phyloP scores from a whole-genome alignment of 2,113 vertebrate genomes.

The Clarias gariepinus region DNA sequence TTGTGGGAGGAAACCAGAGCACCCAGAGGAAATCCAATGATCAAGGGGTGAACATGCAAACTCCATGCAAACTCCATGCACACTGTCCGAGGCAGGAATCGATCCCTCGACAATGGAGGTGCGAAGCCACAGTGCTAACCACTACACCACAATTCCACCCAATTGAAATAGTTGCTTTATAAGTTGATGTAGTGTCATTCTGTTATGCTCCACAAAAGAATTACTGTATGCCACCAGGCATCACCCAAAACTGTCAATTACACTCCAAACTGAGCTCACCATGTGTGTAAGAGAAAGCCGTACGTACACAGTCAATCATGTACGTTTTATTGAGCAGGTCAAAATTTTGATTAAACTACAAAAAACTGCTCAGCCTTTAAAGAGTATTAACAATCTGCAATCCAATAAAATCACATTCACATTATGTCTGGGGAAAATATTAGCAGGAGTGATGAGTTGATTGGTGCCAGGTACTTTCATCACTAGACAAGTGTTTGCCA shows the following conservation, averaged over 20 bases:
- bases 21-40: no score
- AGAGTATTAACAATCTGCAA: not conserved
- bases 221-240: not conserved
- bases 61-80: no score
- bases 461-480: conserved; percentile 1
- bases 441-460: not conserved
- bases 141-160: no score
- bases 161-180: not conserved
- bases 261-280: not conserved
- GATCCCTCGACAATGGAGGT: no score
- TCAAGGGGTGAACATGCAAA: no score
- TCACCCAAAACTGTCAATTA: not conserved
- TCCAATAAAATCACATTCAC: no score
- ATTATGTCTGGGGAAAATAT: not conserved
- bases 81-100: no score
- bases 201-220: not conserved
- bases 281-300: no score
- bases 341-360: not conserved
- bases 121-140: no score
- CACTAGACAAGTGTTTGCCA: conserved; percentile 29
- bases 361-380: not conserved
- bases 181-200: not conserved
- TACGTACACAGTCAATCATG: not conserved
- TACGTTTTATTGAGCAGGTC: not conserved
- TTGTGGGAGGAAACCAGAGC: no score